Percentiles rank a stretch among this genome's conserved stretches.
These are phyloP conservation scores for Cassiopea andromeda DNA, from an alignment of 30 jellyfish, hydroid and myxozoan genomes.

Conservation along the genomic window DNA sequence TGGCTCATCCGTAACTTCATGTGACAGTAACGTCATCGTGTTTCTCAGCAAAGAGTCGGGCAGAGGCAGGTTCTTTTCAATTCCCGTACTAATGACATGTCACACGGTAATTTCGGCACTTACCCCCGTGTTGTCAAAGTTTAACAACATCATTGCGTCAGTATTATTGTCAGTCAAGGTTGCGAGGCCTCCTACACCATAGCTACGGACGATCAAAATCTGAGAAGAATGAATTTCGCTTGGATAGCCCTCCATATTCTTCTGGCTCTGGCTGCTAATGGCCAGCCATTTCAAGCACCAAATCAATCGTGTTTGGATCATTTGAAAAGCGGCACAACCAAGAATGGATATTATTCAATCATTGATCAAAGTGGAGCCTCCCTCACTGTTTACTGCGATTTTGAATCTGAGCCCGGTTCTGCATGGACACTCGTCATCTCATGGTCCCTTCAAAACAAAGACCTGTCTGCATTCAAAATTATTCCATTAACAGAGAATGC, in stretches of 20 bases:
- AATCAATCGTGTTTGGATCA: slow-evolving; percentile 25
- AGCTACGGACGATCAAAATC: no score
- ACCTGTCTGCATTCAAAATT: neutral
- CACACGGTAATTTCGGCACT: no score
- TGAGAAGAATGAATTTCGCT: neutral
- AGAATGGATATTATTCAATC: slow-evolving; percentile 22
- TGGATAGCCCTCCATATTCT: neutral
- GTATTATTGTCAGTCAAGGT: no score
- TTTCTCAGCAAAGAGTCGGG: no score
- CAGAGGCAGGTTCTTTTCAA: no score
- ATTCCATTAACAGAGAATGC: no score
- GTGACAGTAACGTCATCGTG: no score
- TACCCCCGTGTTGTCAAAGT: no score
- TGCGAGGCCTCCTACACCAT: no score
- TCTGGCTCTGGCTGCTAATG: neutral
- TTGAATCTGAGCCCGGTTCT: slow-evolving; percentile 32
- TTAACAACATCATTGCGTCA: no score
- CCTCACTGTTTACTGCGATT: slow-evolving; percentile 43
- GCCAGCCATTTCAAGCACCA: neutral
- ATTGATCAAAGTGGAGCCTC: neutral
- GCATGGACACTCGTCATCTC: slow-evolving; percentile 43
- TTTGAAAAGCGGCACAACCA: neutral
- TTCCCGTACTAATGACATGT: no score
- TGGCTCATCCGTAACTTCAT: no score
- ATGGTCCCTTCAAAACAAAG: slow-evolving; percentile 3